These are phyloP conservation scores for Drosophila affinis DNA, from an alignment of 2,888 invertebrate species.

Conservation along the genomic window DNA sequence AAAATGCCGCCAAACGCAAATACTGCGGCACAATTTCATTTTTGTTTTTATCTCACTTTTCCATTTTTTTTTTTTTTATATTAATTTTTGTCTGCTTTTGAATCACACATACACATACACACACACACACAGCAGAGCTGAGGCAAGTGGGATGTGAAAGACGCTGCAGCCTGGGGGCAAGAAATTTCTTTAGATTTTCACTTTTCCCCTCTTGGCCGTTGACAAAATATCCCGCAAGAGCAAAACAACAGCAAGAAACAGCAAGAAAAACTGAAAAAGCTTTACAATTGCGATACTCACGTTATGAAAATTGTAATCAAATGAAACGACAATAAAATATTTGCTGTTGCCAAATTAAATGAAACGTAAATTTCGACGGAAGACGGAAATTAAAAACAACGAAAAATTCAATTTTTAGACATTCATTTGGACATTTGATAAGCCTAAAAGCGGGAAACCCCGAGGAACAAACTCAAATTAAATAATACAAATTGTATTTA, in stretches of 20 bases:
- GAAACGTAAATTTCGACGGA: conserved; percentile 48
- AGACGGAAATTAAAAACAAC: conserved; percentile 1
- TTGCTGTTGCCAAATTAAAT: conserved; percentile 45
- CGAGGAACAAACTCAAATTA: too few relatives aligned
- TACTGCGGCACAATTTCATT: conserved; percentile 58
- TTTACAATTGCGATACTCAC: conserved; percentile 36
- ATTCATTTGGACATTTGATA: too few relatives aligned
- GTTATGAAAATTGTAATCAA: conserved; percentile 75
- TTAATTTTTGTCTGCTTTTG: conserved; percentile 35
- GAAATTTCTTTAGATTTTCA: conserved; percentile 46
- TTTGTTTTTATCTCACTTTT: conserved; percentile 34
- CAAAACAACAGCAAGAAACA: neutral
- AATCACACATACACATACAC: neutral
- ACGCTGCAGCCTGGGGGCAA: conserved; percentile 37
- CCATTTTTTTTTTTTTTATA: conserved; percentile 27
- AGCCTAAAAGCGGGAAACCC: too few relatives aligned
- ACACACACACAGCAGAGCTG: neutral
- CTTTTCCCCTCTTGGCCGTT: conserved; percentile 24
- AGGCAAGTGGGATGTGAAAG: neutral
- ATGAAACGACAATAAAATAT: conserved; percentile 70
- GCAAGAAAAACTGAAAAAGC: neutral
- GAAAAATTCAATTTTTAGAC: neutral
- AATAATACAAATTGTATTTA: too few relatives aligned
- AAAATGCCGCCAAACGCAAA: conserved; percentile 67
- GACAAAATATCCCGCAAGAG: conserved; percentile 21